These are phyloP conservation scores for Leucoraja ocellata DNA, from an alignment of 2,797 vertebrate species.

Conservation along the genomic window DNA sequence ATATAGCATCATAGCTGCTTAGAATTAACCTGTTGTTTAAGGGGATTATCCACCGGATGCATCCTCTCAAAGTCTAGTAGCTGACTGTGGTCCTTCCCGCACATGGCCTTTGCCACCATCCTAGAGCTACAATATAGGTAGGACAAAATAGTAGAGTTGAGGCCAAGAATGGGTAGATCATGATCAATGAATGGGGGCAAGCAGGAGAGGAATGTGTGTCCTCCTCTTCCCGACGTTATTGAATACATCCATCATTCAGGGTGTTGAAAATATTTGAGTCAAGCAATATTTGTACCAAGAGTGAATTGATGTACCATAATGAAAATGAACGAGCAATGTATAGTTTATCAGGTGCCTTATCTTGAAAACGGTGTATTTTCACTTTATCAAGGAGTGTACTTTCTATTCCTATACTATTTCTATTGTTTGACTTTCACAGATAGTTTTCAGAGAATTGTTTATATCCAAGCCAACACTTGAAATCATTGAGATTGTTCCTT, in stretches of 20 bases:
- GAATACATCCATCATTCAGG: neutral
- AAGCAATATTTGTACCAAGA: neutral
- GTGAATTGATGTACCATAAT: neutral
- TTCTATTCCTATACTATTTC: neutral
- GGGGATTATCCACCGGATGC: too few species aligned
- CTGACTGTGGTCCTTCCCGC: too few species aligned
- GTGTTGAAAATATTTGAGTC: neutral
- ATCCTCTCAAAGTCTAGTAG: too few species aligned
- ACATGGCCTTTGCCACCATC: neutral
- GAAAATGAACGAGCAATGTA: neutral
- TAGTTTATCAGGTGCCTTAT: neutral
- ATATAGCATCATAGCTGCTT: too few species aligned
- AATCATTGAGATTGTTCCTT: conserved; percentile 17
- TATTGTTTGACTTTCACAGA: neutral
- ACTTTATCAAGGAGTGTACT: neutral
- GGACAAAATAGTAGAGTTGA: too few species aligned
- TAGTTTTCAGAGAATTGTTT: conserved; percentile 23
- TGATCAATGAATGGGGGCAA: too few species aligned
- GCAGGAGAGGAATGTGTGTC: too few species aligned
- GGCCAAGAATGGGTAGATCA: too few species aligned
- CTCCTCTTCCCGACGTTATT: too few species aligned
- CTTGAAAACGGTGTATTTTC: neutral
- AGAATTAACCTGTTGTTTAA: too few species aligned
- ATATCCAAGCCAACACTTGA: neutral
- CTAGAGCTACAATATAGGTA: neutral